Base-by-base conservation (phyloP, 37 sponge, comb jelly and placozoan species). In the Halisarca cf. caerulea region DNA sequence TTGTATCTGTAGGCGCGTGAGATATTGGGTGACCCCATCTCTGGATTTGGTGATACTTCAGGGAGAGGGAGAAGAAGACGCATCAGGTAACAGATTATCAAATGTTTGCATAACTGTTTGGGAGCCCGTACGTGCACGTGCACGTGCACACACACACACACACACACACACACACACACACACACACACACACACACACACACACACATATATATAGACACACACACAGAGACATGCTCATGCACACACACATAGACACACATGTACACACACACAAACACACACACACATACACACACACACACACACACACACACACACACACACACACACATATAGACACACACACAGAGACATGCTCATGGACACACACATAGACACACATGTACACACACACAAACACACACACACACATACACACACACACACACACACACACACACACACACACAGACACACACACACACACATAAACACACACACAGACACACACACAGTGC, bases 61-160 rank as follows among this genome's bases (percentile, higher is more conserved):
- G 94, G 94, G 14, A 68, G 94, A 83, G 87, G 87, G 17, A 82
- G 94, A 34, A 90, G 94, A 47, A 82, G 88, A 72, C 79, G 82
- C 36, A 84, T 92, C 38, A 68, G 78, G 92, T 92, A 78, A 66
- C n/a, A n/a, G 81, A 38, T 47, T n/a, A n/a, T n/a, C n/a, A 11
- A 47, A 47, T 47, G 51, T 47, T 6, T 47, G 51, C 11, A 47
- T 14, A 35, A 4, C 36, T 72, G 5, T 9, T 37, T 72, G 5
- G 15, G 36, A 20, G 8, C 36, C 14, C 40, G 8, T 8, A 35
- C 39, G 36, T 35, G 79, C 74, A 84, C 74, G 43, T 35, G 79
- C 85, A 84, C 59, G 39, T 23, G 23, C 58, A 84, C 77, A 81
- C 44, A 59, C 82, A 81, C 44, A 59, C 82, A 59, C 39, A 33